Evolutionary conservation across 2,113 vertebrate species (phyloP), one percentile per base, ranked within the genome.

Genomic region (Carlito syrichta): DNA sequence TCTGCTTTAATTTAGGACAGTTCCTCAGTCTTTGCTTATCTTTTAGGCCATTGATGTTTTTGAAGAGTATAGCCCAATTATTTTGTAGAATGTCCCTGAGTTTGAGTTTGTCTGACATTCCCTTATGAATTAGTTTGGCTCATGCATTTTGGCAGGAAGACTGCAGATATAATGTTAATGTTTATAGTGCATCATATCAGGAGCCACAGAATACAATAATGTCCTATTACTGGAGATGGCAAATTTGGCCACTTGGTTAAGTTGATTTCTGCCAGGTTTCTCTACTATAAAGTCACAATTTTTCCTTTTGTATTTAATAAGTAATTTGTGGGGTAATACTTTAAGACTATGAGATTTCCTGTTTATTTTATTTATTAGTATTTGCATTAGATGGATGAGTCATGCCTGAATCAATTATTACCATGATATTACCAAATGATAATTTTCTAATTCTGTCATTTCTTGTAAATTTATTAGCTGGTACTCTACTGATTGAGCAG

Each of bases 261-360:
- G 54, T 14, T 62, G 45, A 81, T 74, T 94, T 94, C 32, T 95
- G 23, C 43, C 43, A 62, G 6, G 20, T 83, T 91, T 96, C 83
- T 79, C 54, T 83, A 32, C 50, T 82, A 40, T 38, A 85, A 58
- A 94, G 35, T 68, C 11, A 62, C 19, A 38, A 5, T 73, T 89
- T 91, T 74, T 25, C 48, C 77, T 73, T 96, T 91, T 95, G 74
- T 84, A 84, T 83, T 86, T 78, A 96, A 25, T 84, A 86, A 63
- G 38, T 86, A 58, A 54, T 23, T 77, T 86, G 13, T 38, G 45
- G 54, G n/a, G 73, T 86, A 79, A 60, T 58, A 60, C 52, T 71
- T 86, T 81, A 48, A 83, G 38, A 56, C 62, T 52, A 30, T 43
- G 40, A 27, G 3, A 81, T 76, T 94, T 84, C n/a, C 25, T 63